Conservation (phyloP, 2,113 vertebrate genomes). For the Cromileptes altivelis region DNA sequence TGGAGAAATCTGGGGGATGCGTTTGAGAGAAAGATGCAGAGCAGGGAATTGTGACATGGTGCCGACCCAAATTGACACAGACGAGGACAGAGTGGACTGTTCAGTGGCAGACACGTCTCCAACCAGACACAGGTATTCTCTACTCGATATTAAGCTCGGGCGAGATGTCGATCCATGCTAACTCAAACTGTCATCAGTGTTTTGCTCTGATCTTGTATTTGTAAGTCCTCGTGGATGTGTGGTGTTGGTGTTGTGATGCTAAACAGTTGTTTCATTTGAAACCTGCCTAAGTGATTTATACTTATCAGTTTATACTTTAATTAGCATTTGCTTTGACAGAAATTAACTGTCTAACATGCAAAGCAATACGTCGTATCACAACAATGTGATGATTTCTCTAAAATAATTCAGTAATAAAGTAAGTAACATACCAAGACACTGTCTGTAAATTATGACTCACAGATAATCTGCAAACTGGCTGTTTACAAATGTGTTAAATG, state of each 20-base stretch:
- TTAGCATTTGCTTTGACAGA: conserved; percentile 37
- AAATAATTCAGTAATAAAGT: conserved; percentile 13
- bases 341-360: conserved; percentile 8
- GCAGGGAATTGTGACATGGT: conserved; percentile 79
- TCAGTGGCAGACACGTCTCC: conserved; percentile 73
- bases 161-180: conserved; percentile 43
- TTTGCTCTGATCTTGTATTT: conserved; percentile 20
- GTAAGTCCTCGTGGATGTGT: background rate
- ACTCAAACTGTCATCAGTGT: conserved; percentile 6
- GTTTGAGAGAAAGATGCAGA: conserved; percentile 71
- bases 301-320: conserved; percentile 22
- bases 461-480: conserved; percentile 2
- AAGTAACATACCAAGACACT: background rate
- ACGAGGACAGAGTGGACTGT: conserved; percentile 75
- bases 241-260: background rate
- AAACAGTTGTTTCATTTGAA: conserved; percentile 20
- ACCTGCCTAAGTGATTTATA: conserved; percentile 20
- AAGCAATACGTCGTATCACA: conserved; percentile 56
- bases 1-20: conserved; percentile 71
- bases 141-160: conserved; percentile 61
- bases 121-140: conserved; percentile 78
- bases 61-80: conserved; percentile 80
- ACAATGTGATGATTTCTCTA: background rate
- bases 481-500: conserved; percentile 37
- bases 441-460: too few relatives aligned